Evolutionary conservation across 2,888 invertebrate species (phyloP), one percentile per base, ranked within the genome.

Genomic region (Stenoptilia bipunctidactyla): DNA sequence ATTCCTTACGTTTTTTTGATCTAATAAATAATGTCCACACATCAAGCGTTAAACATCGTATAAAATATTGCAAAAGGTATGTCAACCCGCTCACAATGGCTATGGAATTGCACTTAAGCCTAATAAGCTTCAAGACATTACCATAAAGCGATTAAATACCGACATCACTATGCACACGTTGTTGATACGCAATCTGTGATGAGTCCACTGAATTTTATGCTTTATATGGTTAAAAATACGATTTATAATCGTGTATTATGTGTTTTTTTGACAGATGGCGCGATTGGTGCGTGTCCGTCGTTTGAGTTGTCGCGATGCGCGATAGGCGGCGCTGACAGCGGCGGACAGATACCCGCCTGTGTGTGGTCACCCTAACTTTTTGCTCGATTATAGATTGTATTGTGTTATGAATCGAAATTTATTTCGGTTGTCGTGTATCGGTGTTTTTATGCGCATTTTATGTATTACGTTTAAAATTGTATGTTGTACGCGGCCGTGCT

Each of bases 371-470:
- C 70, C 66, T 67, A 64, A 66, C 71, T 62, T 64, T 61, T 45
- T 42, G 36, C 38, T 45, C 70, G 77, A 77, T 79, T 68, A 52
- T 56, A 61, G 74, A 79, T 80, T 79, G 76, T 75, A 82, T 80
- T 82, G 79, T 76, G 66, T 76, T 76, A 80, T 74, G 68, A 75
- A 69, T 73, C 70, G 71, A 74, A 73, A 77, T 76, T 72, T 74
- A 73, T 77, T 75, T 75, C 67, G 69, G 64, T 61, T 64, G 60
- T 66, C 61, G 59, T 58, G 56, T 56, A 51, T 50, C 53, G 54
- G 50, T 56, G 61, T 68, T 72, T 68, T 71, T 73, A 64, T 66
- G 59, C 58, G 61, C 56, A 56, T 63, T 55, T 61, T 64, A 55
- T 55, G 55, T 60, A 46, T 54, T 53, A 58, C 52, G 47, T 37